These are phyloP conservation scores for Brenthis daphne DNA, from an alignment of 2,888 invertebrate genomes.

Conservation along the genomic window DNA sequence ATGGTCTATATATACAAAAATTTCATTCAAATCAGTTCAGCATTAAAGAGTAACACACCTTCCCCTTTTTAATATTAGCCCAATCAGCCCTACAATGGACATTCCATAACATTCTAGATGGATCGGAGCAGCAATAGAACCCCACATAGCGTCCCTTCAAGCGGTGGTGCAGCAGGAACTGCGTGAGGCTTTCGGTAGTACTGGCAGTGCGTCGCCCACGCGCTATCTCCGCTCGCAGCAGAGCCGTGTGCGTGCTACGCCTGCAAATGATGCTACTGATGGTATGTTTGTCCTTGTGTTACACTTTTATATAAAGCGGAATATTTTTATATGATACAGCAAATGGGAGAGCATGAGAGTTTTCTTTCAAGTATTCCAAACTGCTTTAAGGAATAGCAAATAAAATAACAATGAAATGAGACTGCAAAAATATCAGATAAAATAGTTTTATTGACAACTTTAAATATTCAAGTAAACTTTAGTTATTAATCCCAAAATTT, in stretches of 20 bases:
- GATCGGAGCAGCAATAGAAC: constrained; percentile 91
- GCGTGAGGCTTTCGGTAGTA: constrained; percentile 92
- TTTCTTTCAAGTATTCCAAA: too few relatives aligned
- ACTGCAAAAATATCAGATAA: too few relatives aligned
- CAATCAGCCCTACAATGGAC: not conserved
- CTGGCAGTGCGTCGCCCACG: constrained; percentile 85
- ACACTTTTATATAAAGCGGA: not conserved
- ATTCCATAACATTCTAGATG: constrained; percentile 80
- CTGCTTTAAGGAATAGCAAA: too few relatives aligned
- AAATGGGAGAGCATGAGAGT: too few relatives aligned
- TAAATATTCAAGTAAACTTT: too few relatives aligned
- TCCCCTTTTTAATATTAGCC: too few relatives aligned
- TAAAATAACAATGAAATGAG: too few relatives aligned
- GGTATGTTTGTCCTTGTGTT: constrained; percentile 52
- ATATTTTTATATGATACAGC: not conserved
- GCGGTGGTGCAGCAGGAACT: constrained; percentile 95
- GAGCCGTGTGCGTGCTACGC: constrained; percentile 82
- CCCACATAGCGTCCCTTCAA: constrained; percentile 92
- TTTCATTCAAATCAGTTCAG: too few relatives aligned
- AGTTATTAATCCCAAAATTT: too few relatives aligned
- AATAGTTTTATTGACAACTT: too few relatives aligned
- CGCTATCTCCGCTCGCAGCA: constrained; percentile 92
- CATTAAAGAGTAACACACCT: too few relatives aligned
- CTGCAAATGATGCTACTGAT: constrained; percentile 72
- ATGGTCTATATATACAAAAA: too few relatives aligned